A percentile compares a stretch with the other conserved stretches of the same genome.
phyloP scores from a whole-genome alignment of 2,797 vertebrate genomes.

The Xenopus petersii region DNA sequence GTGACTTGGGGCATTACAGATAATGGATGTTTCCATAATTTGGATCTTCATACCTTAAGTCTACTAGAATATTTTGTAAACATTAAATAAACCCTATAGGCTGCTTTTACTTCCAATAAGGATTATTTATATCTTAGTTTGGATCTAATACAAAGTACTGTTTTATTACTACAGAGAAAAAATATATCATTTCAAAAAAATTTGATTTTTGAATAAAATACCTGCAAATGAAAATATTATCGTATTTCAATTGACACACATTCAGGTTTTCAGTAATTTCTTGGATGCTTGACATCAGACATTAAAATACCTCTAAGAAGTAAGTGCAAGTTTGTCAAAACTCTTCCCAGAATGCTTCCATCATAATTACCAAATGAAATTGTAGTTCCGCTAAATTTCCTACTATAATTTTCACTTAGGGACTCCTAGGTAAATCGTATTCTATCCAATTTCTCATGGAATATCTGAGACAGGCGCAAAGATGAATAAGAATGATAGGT shows the following conservation, averaged over 20 bases:
- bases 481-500: not conserved
- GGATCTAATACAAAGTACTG: too few species aligned
- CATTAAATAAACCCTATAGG: too few species aligned
- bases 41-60: too few species aligned
- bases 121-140: too few species aligned
- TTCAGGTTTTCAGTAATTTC: slow-evolving; percentile 45
- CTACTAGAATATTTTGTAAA: too few species aligned
- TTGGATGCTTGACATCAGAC: slow-evolving; percentile 44
- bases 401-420: slow-evolving; percentile 24
- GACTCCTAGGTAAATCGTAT: slow-evolving; percentile 4
- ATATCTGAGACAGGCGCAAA: slow-evolving; percentile 1
- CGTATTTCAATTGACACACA: slow-evolving; percentile 17
- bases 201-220: too few species aligned
- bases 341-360: slow-evolving; percentile 27
- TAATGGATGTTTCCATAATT: too few species aligned
- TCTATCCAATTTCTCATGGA: slow-evolving; percentile 27
- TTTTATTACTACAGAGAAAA: too few species aligned
- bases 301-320: slow-evolving; percentile 53
- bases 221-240: too few species aligned
- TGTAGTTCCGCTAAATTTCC: slow-evolving; percentile 23
- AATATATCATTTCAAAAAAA: too few species aligned
- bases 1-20: too few species aligned
- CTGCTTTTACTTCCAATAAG: too few species aligned
- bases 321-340: slow-evolving; percentile 21
- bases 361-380: slow-evolving; percentile 36